Conservation (phyloP, 2,888 invertebrate species). For the Brenthis daphne region DNA sequence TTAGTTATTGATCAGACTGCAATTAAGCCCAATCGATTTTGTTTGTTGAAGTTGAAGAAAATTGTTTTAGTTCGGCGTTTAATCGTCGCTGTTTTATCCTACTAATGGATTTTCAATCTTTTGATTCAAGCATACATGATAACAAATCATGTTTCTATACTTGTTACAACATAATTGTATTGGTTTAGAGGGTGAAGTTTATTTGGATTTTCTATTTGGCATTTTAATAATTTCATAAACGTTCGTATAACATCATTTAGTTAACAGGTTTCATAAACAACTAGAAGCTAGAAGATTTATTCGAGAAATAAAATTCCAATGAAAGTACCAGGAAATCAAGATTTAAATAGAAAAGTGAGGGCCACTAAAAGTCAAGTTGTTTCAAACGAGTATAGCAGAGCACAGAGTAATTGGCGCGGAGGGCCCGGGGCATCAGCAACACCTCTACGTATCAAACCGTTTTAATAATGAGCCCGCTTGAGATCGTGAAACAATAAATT, state of each 20-base stretch:
- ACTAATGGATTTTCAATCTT: slow-evolving; percentile 73
- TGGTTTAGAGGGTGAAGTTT: slow-evolving; percentile 9
- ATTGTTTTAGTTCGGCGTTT: slow-evolving; percentile 79
- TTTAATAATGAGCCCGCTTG: slow-evolving; percentile 80
- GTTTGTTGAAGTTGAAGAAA: slow-evolving; percentile 81
- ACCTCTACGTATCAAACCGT: slow-evolving; percentile 82
- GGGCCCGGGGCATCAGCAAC: slow-evolving; percentile 77
- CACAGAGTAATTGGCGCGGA: slow-evolving; percentile 73
- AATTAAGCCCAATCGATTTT: slow-evolving; percentile 81
- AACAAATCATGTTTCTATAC: slow-evolving; percentile 12
- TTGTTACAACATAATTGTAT: slow-evolving; percentile 49
- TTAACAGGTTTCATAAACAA: background rate
- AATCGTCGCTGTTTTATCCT: slow-evolving; percentile 72
- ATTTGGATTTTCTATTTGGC: background rate
- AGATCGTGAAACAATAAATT: slow-evolving; percentile 83
- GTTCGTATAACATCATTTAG: background rate
- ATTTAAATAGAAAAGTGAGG: slow-evolving; percentile 51
- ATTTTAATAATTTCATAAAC: background rate
- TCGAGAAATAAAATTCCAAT: slow-evolving; percentile 12
- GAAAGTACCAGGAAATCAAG: slow-evolving; percentile 34
- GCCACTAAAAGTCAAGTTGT: slow-evolving; percentile 65
- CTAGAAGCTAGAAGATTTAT: background rate
- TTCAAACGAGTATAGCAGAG: slow-evolving; percentile 66
- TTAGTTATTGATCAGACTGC: slow-evolving; percentile 81
- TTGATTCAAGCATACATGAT: slow-evolving; percentile 48